Conservation (phyloP, 1,140 invertebrate genomes). For the Micrasema minimum region DNA sequence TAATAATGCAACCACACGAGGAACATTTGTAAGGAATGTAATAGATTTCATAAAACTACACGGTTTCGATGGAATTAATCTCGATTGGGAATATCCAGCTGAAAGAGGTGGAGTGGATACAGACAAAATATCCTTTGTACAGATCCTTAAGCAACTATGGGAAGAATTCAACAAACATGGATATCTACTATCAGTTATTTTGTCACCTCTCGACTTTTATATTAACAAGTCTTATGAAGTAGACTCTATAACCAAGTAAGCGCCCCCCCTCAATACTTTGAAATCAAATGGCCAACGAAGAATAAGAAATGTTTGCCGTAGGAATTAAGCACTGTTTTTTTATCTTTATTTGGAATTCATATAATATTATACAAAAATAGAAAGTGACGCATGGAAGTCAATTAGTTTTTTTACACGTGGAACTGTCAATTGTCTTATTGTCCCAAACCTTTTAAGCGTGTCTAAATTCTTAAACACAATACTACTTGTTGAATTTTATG, state of each 20-base stretch:
- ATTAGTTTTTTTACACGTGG: too few species aligned
- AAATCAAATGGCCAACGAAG: not conserved
- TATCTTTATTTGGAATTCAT: too few species aligned
- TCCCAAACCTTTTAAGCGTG: too few species aligned
- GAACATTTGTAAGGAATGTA: constrained; percentile 77
- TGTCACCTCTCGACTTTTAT: constrained; percentile 66
- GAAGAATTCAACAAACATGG: constrained; percentile 67
- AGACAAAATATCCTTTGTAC: constrained; percentile 64
- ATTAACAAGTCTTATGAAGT: constrained; percentile 72
- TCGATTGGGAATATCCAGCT: constrained; percentile 90
- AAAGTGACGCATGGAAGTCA: too few species aligned
- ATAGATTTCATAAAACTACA: constrained; percentile 83
- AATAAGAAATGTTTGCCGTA: too few species aligned
- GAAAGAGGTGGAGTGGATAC: constrained; percentile 38
- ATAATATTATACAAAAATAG: too few species aligned
- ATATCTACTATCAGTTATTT: constrained; percentile 70
- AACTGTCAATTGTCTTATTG: too few species aligned
- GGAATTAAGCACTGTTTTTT: too few species aligned
- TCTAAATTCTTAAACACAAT: too few species aligned
- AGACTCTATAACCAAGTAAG: constrained; percentile 59
- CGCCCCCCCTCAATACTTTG: not conserved
- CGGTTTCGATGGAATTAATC: constrained; percentile 85
- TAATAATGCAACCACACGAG: constrained; percentile 75
- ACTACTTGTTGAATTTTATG: too few species aligned
- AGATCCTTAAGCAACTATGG: constrained; percentile 69